A percentile compares a stretch with the other conserved stretches of the same genome.
Evolutionary conservation across 2,797 vertebrate genomes (phyloP).

Genomic region (Borostomias antarcticus): DNA sequence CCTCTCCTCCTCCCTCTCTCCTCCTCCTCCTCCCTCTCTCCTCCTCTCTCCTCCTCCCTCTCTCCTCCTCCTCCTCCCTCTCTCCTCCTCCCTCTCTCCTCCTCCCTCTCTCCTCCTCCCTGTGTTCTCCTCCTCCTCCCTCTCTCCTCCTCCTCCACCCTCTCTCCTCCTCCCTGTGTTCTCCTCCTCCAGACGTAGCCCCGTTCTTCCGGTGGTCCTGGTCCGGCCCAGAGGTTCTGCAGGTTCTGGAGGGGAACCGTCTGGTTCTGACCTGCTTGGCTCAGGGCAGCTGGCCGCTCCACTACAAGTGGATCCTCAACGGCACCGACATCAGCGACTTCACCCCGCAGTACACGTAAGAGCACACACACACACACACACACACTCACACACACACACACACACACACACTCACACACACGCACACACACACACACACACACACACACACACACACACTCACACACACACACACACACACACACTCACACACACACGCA

Average conservation of each 20-base stretch:
- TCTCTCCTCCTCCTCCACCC: constrained; percentile 21
- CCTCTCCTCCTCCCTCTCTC: too few species aligned
- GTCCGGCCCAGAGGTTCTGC: constrained; percentile 79
- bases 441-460: constrained; percentile 18
- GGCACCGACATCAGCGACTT: constrained; percentile 78
- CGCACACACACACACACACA: constrained; percentile 36
- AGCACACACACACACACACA: not conserved
- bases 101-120: not conserved
- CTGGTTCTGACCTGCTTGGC: constrained; percentile 85
- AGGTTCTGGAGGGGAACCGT: constrained; percentile 82
- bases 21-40: too few species aligned
- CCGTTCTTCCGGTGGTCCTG: constrained; percentile 84
- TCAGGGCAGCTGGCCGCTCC: constrained; percentile 88
- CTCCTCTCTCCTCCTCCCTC: too few species aligned
- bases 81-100: not conserved
- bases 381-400: not conserved
- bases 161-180: constrained; percentile 39
- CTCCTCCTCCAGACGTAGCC: constrained; percentile 78
- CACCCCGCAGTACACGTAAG: constrained; percentile 82
- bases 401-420: constrained; percentile 45
- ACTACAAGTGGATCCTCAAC: constrained; percentile 82
- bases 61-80: not conserved
- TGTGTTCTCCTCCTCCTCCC: not conserved
- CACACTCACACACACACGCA: not conserved
- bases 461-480: not conserved